phyloP scores from a whole-genome alignment of 2,888 invertebrate species.

The Hyposoter dolosus region DNA sequence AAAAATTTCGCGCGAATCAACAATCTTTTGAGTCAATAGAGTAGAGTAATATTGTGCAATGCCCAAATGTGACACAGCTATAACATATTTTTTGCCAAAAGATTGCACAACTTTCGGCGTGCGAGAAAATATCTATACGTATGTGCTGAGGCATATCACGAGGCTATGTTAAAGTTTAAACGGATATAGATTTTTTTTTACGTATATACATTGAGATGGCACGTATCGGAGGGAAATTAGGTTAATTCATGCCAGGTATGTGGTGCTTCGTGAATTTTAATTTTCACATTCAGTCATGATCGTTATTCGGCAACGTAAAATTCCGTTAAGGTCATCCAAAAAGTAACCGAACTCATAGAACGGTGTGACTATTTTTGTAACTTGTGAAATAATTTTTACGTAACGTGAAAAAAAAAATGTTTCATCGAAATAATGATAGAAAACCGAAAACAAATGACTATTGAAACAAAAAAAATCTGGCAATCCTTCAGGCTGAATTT shows the following conservation, averaged over 20 bases:
- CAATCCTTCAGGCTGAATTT: not conserved
- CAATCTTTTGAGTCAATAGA: not conserved
- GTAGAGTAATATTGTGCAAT: conserved; percentile 23
- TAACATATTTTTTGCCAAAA: conserved; percentile 69
- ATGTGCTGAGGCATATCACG: conserved; percentile 8
- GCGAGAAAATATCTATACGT: conserved; percentile 62
- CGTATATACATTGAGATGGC: conserved; percentile 6
- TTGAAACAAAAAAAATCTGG: not conserved
- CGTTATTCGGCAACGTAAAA: not conserved
- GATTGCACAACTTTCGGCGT: conserved; percentile 77
- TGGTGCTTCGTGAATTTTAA: conserved; percentile 34
- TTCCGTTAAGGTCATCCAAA: not conserved
- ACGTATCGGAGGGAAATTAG: conserved; percentile 65
- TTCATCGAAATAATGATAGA: conserved; percentile 3
- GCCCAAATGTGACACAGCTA: conserved; percentile 61
- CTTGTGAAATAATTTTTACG: conserved; percentile 80
- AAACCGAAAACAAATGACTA: conserved; percentile 32
- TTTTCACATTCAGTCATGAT: conserved; percentile 31
- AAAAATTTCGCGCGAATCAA: not conserved
- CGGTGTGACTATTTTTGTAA: conserved; percentile 77
- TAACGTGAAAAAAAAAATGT: conserved; percentile 70
- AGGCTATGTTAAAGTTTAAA: conserved; percentile 38
- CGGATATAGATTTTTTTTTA: conserved; percentile 25
- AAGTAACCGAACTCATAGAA: conserved; percentile 64
- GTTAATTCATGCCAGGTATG: conserved; percentile 63